A percentile compares a stretch with the other conserved stretches of the same genome.
Conservation (phyloP, 2,797 vertebrate species). For the Dromococcyx pavoninus region DNA sequence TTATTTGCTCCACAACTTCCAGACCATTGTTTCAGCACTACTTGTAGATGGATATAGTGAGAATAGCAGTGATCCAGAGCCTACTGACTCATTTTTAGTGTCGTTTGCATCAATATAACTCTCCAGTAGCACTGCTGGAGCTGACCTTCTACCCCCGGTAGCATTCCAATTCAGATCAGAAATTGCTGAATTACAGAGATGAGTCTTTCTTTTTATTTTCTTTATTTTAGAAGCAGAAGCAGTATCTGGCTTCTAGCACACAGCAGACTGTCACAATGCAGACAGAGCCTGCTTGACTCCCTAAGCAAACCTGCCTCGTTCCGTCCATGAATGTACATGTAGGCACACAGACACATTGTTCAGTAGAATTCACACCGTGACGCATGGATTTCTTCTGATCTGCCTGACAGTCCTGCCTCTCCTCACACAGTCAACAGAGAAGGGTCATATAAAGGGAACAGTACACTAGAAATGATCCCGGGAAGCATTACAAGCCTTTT, state of each 20-base stretch:
- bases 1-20: neutral
- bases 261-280: neutral
- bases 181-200: fast-evolving
- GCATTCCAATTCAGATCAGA: neutral
- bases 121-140: neutral
- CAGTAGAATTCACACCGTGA: neutral
- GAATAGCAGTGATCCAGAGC: neutral
- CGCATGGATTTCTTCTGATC: neutral
- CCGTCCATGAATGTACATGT: fast-evolving
- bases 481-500: neutral
- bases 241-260: neutral
- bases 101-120: neutral
- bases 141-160: neutral
- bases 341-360: fast-evolving
- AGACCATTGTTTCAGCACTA: neutral
- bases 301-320: neutral
- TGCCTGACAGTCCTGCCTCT: neutral
- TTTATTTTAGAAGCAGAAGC: neutral
- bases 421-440: neutral
- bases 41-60: neutral
- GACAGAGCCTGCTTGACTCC: neutral
- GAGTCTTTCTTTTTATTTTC: neutral
- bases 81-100: neutral
- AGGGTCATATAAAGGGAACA: neutral
- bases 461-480: neutral